Evolutionary conservation across 2,797 vertebrate genomes (phyloP).

Genomic region (Sebastes taczanowskii): DNA sequence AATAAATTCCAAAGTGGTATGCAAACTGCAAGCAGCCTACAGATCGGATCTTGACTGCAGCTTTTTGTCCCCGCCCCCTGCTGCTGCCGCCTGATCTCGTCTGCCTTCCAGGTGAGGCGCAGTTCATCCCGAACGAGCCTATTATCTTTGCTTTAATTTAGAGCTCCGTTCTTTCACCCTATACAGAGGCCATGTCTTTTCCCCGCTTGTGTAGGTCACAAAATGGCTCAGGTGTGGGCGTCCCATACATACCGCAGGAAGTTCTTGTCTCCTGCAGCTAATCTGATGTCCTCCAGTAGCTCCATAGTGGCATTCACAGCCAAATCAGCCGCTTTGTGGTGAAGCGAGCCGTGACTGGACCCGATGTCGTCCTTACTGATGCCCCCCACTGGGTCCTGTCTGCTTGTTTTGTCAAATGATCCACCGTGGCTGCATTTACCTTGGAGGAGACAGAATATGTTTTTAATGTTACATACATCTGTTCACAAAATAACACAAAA

Average conservation of each 20-base stretch:
- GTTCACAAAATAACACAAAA: neutral
- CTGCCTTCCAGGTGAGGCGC: too few species aligned
- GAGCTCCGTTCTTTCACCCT: neutral
- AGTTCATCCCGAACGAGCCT: too few species aligned
- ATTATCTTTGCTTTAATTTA: neutral
- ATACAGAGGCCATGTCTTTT: neutral
- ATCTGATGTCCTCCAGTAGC: constrained; percentile 75
- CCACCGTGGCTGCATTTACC: constrained; percentile 81
- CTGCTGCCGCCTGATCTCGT: too few species aligned
- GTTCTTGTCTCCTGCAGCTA: constrained; percentile 47
- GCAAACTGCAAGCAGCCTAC: neutral
- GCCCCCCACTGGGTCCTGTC: constrained; percentile 59
- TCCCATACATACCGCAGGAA: constrained; percentile 75
- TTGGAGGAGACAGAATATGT: constrained; percentile 13
- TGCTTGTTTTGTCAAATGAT: constrained; percentile 44
- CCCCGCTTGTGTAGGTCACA: neutral
- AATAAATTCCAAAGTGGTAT: neutral
- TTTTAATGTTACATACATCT: accelerated
- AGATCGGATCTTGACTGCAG: neutral
- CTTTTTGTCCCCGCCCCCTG: too few species aligned
- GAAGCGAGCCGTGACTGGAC: constrained; percentile 64
- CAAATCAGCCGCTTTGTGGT: constrained; percentile 65
- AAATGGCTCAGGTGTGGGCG: neutral
- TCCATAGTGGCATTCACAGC: constrained; percentile 73
- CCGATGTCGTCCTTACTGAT: constrained; percentile 70